Conservation (phyloP, 1,140 invertebrate genomes). For the Heterodera schachtii region DNA sequence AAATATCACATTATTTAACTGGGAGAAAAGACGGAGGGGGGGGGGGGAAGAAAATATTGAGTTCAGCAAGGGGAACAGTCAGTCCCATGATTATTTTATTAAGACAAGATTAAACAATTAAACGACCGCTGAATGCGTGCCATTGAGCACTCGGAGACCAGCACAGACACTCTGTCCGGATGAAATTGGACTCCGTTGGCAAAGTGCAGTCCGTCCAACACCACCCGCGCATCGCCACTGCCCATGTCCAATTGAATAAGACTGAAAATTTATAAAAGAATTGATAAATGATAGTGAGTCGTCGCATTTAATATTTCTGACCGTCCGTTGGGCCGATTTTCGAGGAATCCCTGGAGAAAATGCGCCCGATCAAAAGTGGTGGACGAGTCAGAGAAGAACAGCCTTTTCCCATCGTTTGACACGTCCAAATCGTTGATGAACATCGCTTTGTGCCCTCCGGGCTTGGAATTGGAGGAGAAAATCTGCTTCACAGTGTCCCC, state of each 20-base stretch:
- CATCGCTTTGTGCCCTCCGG: constrained; percentile 35
- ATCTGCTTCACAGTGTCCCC: constrained; percentile 38
- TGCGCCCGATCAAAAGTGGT: constrained; percentile 65
- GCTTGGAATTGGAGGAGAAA: constrained; percentile 39
- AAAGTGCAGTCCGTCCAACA: constrained; percentile 62
- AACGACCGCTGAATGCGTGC: constrained; percentile 53
- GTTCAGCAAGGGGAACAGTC: too few relatives aligned
- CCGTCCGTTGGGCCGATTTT: constrained; percentile 66
- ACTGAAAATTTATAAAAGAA: constrained; percentile 58
- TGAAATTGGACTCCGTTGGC: constrained; percentile 67
- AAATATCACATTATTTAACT: background rate
- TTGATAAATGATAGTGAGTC: background rate
- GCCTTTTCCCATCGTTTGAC: constrained; percentile 43
- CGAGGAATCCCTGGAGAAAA: constrained; percentile 65
- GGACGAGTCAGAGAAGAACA: constrained; percentile 56
- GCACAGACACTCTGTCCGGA: constrained; percentile 58
- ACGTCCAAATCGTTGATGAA: constrained; percentile 56
- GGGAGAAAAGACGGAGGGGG: too few relatives aligned
- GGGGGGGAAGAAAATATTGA: too few relatives aligned
- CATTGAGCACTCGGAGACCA: constrained; percentile 66
- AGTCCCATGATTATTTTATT: too few relatives aligned
- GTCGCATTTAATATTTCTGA: constrained; percentile 34
- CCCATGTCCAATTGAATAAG: constrained; percentile 60
- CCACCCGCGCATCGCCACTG: constrained; percentile 48
- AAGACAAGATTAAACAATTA: too few relatives aligned